Conservation (phyloP, 2,113 vertebrate species). For the Cryptomyrus ogoouensis region DNA sequence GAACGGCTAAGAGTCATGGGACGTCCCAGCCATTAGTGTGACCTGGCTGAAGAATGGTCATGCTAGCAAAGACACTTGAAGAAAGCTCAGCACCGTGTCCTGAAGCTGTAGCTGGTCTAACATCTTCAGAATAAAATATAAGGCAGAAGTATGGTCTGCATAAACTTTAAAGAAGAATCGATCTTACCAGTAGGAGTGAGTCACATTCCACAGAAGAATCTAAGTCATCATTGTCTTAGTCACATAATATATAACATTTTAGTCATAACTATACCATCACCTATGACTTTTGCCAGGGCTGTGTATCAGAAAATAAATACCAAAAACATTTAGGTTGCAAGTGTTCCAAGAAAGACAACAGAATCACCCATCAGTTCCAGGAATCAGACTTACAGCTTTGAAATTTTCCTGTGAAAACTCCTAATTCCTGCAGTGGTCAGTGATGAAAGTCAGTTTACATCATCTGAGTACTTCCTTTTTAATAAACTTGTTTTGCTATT, state of each 20-base stretch:
- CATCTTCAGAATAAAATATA: neutral
- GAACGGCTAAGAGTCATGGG: neutral
- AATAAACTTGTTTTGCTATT: neutral
- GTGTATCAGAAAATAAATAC: neutral
- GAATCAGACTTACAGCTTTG: neutral
- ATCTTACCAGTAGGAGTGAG: neutral
- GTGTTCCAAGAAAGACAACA: neutral
- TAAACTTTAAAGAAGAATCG: neutral
- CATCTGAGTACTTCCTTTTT: neutral
- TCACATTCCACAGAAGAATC: neutral
- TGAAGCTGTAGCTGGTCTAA: neutral
- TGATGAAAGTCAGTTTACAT: neutral
- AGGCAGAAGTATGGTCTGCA: neutral
- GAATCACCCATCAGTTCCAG: neutral
- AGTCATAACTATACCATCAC: neutral
- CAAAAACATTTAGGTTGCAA: neutral
- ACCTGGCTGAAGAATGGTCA: neutral
- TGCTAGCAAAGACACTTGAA: neutral
- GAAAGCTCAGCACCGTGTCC: neutral
- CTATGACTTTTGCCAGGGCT: neutral
- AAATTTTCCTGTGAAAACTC: neutral
- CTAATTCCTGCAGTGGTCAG: neutral
- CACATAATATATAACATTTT: neutral
- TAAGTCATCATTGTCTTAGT: neutral
- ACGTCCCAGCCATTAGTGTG: neutral